Percentiles rank a stretch among this genome's conserved stretches.
Evolutionary conservation across 2,113 vertebrate species (phyloP).

Genomic region (Hassar affinis): DNA sequence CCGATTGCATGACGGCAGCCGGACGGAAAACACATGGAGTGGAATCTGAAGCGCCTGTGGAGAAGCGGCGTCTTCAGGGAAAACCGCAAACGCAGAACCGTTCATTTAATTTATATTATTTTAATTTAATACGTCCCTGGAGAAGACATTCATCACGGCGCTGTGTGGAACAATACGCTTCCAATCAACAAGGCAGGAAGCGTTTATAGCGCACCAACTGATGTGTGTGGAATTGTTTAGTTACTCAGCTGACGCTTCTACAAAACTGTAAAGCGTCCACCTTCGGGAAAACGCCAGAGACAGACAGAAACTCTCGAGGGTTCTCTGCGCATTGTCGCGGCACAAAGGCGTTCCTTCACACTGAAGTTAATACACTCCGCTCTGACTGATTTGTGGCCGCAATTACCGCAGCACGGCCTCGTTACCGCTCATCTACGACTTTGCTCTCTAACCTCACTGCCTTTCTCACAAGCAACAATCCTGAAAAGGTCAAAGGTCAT

Average conservation of each 20-base stretch:
- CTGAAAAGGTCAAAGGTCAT: constrained; percentile 44
- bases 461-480: constrained; percentile 41
- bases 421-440: constrained; percentile 42
- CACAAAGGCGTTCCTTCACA: constrained; percentile 14
- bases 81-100: neutral
- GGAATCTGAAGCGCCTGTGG: constrained; percentile 25
- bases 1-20: constrained; percentile 30
- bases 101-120: constrained; percentile 4
- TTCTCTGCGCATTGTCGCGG: neutral
- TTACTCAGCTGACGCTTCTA: neutral
- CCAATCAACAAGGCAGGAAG: constrained; percentile 9
- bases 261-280: neutral
- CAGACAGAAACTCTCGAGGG: neutral
- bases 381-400: constrained; percentile 50
- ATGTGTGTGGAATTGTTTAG: constrained; percentile 8
- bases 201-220: neutral
- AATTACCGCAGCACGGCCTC: constrained; percentile 38
- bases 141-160: constrained; percentile 9
- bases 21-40: constrained; percentile 42
- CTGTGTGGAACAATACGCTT: neutral
- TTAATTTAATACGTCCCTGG: constrained; percentile 4
- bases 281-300: neutral
- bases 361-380: constrained; percentile 36
- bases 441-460: constrained; percentile 26
- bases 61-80: neutral